Conservation (phyloP, 2,113 vertebrate genomes). For the Pampusana beccarii region DNA sequence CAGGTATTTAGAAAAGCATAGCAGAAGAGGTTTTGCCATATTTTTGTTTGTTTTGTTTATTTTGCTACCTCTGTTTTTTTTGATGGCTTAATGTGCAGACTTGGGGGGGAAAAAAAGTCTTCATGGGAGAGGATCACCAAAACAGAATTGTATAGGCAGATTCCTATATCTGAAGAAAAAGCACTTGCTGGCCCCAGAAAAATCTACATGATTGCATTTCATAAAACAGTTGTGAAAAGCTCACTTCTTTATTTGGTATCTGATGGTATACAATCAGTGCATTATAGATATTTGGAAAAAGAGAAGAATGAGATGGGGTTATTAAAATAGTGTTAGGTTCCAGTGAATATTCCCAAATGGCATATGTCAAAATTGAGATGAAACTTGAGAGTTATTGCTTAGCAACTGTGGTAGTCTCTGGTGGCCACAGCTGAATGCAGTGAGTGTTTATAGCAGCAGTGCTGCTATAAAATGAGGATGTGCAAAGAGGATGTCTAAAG, state of each 20-base stretch:
- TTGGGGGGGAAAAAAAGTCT: neutral
- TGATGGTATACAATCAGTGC: neutral
- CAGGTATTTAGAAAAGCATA: neutral
- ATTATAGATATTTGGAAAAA: neutral
- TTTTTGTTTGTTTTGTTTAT: neutral
- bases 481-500: neutral
- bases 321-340: constrained; percentile 25
- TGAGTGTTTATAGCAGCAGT: constrained; percentile 11
- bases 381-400: constrained; percentile 60
- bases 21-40: neutral
- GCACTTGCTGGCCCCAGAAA: neutral
- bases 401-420: constrained; percentile 66
- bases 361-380: constrained; percentile 44
- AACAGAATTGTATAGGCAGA: neutral
- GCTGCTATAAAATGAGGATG: constrained; percentile 3
- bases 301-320: neutral
- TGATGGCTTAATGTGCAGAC: neutral
- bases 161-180: neutral
- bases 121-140: neutral
- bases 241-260: neutral
- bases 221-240: neutral
- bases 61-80: neutral
- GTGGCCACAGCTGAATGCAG: constrained; percentile 43
- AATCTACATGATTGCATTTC: neutral
- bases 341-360: constrained; percentile 46